phyloP scores from a whole-genome alignment of 2,113 vertebrate species.

The Lamprologus ornatipinnis region DNA sequence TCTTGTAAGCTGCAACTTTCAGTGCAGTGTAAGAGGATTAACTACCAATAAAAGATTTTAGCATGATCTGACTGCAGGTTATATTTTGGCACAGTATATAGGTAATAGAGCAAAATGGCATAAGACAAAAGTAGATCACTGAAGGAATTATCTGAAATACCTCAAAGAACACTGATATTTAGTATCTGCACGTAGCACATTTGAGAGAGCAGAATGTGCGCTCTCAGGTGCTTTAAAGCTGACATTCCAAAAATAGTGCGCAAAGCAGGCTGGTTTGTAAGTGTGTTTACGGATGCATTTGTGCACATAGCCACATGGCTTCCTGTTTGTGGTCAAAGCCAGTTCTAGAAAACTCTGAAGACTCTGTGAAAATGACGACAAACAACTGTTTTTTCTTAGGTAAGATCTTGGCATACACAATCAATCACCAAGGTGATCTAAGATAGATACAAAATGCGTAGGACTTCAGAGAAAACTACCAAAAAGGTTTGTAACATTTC shows the following conservation, averaged over 20 bases:
- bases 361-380: not conserved
- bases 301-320: constrained; percentile 44
- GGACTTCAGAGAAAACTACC: not conserved
- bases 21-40: not conserved
- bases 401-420: not conserved
- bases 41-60: not conserved
- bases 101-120: not conserved
- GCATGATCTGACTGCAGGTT: not conserved
- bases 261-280: not conserved
- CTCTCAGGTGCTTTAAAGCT: not conserved
- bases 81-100: not conserved
- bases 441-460: not conserved
- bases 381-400: not conserved
- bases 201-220: not conserved
- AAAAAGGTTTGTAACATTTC: not conserved
- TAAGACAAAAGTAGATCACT: not conserved
- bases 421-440: not conserved
- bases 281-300: not conserved
- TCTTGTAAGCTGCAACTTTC: not conserved
- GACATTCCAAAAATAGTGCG: not conserved
- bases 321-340: constrained; percentile 62
- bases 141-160: not conserved
- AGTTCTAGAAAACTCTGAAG: constrained; percentile 54
- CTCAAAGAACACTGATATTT: not conserved
- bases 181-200: not conserved